Evolutionary conservation across 37 sponge, comb jelly and placozoan genomes (phyloP), one percentile per base, ranked within the genome.

Genomic region (Axinella damicornis): DNA sequence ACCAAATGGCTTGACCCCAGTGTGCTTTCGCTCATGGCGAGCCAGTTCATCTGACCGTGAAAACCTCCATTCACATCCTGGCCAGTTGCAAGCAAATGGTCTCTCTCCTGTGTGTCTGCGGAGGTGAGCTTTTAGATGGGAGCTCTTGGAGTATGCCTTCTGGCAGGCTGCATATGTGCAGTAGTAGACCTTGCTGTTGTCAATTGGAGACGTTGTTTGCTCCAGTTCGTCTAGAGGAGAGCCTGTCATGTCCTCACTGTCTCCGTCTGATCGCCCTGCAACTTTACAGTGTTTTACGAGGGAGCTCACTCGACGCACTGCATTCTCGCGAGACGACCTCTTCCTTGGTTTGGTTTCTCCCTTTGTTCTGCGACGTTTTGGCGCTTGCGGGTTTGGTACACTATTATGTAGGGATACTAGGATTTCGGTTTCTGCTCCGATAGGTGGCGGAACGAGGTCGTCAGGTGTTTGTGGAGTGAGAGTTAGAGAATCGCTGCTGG

Each of bases 41-140:
- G 96, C 96, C 40, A 95, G 69, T 77, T 95, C 96, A 72, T 95
- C 96, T 21, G 94, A 92, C n/a, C 96, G 80, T 2, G 96, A 95
- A 74, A 95, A 95, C 38, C 90, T 65, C 96, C 96, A 95, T 22
- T 84, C 85, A 46, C 96, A 95, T 1, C 94, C 94, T 2, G 94
- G 92, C 96, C 96, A 95, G 54, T 22, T 82, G 84, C 96, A 95
- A 35, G 87, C 96, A 74, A 95, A 95, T 2, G 96, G 96, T 57
- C 94, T 73, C 58, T 95, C 96, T 13, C 96, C 96, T 1, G 96
- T 95, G 94, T 95, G 96, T 20, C 96, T 65, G 28, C 96, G 68
- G 0, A 95, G 64, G 69, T 95, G 96, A 22, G 96, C 96, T 55
- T 92, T 92, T 11, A 95, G 84, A 62, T 95, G 96, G 33, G 93